Evolutionary conservation across 2,113 vertebrate species (phyloP).

Genomic region (Numida meleagris): DNA sequence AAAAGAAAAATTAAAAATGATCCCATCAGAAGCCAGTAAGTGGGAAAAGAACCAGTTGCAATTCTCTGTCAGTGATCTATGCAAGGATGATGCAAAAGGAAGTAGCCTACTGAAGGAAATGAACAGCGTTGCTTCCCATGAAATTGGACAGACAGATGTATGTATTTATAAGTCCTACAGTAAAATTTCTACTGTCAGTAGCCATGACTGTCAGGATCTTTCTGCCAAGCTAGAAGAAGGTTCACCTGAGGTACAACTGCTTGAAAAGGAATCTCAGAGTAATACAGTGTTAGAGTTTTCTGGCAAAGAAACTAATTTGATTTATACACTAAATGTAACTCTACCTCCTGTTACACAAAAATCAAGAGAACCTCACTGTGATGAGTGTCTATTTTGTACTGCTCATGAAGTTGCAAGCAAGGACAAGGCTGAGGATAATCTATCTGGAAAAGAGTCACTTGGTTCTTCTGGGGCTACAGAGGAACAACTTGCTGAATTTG

Average conservation of each 20-base stretch:
- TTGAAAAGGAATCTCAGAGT: conserved; percentile 6
- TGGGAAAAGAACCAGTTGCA: conserved; percentile 33
- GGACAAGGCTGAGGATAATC: conserved; percentile 28
- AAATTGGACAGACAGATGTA: not conserved
- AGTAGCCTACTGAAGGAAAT: not conserved
- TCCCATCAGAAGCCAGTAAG: not conserved
- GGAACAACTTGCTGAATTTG: not conserved
- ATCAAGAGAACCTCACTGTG: not conserved
- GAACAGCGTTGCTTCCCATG: not conserved
- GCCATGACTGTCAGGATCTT: not conserved
- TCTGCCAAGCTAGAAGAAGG: not conserved
- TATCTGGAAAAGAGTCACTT: conserved; percentile 28
- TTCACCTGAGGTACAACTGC: not conserved
- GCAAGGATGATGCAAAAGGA: not conserved
- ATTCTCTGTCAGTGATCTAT: not conserved
- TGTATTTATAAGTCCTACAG: not conserved
- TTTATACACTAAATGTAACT: not conserved
- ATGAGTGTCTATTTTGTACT: conserved; percentile 14
- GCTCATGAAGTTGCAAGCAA: not conserved
- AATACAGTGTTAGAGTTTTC: not conserved
- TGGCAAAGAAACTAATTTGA: conserved; percentile 1
- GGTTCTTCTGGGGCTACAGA: conserved; percentile 9
- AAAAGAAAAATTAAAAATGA: conserved; percentile 9
- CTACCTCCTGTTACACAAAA: conserved; percentile 13
- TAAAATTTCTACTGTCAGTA: not conserved